phyloP scores from a whole-genome alignment of 37 sponge, comb jelly and placozoan species.

The Lycopodina hypogea region DNA sequence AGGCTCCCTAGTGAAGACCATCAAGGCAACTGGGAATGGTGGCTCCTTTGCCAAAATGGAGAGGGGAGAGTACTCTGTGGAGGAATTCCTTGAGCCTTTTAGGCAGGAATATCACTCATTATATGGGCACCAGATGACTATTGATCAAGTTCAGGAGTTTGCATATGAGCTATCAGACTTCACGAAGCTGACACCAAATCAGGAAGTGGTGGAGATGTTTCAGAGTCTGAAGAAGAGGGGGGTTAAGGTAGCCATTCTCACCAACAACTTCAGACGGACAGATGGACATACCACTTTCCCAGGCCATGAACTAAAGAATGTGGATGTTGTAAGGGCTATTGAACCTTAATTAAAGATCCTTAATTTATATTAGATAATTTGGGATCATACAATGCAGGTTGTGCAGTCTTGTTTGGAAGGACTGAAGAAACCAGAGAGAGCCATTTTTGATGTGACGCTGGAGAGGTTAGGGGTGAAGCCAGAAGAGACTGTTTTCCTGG shows the following conservation, averaged over 20 bases:
- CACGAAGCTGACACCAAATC: conserved; percentile 7
- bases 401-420: conserved; percentile 51
- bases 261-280: conserved; percentile 57
- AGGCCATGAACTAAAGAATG: background rate
- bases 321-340: conserved; percentile 47
- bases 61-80: conserved; percentile 52
- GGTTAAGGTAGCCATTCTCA: conserved; percentile 59
- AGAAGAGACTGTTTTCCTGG: conserved; percentile 62
- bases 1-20: conserved; percentile 43
- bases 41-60: conserved; percentile 63
- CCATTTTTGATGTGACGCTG: conserved; percentile 42
- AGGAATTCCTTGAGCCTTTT: conserved; percentile 43
- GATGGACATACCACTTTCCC: conserved; percentile 44
- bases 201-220: conserved; percentile 31
- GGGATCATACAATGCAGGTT: conserved; percentile 27
- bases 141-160: conserved; percentile 27
- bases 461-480: conserved; percentile 42
- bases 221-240: conserved; percentile 7
- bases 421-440: conserved; percentile 49
- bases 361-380: background rate
- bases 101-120: conserved; percentile 17
- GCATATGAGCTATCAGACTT: conserved; percentile 16
- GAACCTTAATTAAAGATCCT: background rate
- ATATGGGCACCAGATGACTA: background rate
- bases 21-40: conserved; percentile 37